Conservation (phyloP, 2,113 vertebrate genomes). For the Tichodroma muraria region DNA sequence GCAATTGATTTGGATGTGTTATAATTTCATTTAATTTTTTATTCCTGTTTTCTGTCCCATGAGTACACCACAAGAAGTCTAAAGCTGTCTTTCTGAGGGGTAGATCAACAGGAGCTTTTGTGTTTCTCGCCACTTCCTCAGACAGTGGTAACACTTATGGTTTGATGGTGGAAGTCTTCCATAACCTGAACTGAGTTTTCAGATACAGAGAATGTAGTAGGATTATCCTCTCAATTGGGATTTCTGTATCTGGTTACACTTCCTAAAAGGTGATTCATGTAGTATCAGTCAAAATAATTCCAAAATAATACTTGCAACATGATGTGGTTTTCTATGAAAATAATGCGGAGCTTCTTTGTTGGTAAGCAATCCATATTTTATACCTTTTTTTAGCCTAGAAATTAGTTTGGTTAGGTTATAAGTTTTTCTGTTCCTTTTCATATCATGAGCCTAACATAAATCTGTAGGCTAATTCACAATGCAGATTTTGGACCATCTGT, state of each 20-base stretch:
- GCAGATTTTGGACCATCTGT: conserved; percentile 37
- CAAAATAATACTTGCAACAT: background rate
- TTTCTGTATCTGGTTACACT: background rate
- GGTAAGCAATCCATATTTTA: background rate
- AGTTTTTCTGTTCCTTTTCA: background rate
- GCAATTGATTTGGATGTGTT: background rate
- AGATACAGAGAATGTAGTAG: background rate
- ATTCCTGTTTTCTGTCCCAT: background rate
- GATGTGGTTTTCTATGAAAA: background rate
- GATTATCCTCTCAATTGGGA: background rate
- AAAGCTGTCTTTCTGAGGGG: background rate
- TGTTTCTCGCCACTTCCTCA: background rate
- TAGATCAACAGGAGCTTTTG: background rate
- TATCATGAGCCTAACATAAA: background rate
- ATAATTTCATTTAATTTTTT: background rate
- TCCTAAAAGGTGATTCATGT: background rate
- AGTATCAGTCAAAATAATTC: background rate
- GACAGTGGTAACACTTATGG: background rate
- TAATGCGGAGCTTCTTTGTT: background rate
- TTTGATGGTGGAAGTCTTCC: background rate
- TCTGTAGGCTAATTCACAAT: conserved; percentile 10
- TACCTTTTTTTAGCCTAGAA: background rate
- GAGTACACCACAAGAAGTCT: background rate
- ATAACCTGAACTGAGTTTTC: background rate
- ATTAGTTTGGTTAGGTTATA: background rate